Evolutionary conservation across 2,888 invertebrate species (phyloP).

Genomic region (Xestia xanthographa): DNA sequence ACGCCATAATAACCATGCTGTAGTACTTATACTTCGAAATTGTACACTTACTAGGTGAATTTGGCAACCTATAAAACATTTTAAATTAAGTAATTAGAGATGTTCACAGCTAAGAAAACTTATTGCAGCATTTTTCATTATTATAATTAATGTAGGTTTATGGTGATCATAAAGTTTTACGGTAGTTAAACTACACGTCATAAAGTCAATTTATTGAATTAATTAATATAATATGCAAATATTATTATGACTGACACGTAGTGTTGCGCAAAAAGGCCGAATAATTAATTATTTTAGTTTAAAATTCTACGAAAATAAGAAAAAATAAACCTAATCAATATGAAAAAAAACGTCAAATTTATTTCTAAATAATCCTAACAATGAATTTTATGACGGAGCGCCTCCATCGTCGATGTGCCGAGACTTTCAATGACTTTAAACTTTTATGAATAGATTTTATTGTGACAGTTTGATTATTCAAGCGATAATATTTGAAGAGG

Average conservation of each 20-base stretch:
- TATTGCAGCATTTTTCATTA: slow-evolving; percentile 36
- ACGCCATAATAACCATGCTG: background rate
- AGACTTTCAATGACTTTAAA: slow-evolving; percentile 57
- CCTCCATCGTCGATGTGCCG: slow-evolving; percentile 42
- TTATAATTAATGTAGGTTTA: slow-evolving; percentile 26
- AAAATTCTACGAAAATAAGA: slow-evolving; percentile 4
- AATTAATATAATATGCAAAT: slow-evolving; percentile 12
- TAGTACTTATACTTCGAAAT: background rate
- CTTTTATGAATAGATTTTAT: slow-evolving; percentile 66
- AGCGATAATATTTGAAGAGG: slow-evolving; percentile 55
- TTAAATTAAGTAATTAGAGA: background rate
- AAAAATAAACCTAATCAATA: slow-evolving; percentile 22
- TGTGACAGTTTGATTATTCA: slow-evolving; percentile 58
- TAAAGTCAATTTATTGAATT: slow-evolving; percentile 26
- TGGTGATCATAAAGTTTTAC: slow-evolving; percentile 36
- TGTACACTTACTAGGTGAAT: background rate
- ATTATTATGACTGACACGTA: background rate
- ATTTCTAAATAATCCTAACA: slow-evolving; percentile 50
- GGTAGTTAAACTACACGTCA: slow-evolving; percentile 24
- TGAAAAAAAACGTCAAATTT: slow-evolving; percentile 50
- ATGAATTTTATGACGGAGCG: slow-evolving; percentile 53
- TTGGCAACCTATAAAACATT: background rate
- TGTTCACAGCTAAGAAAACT: slow-evolving; percentile 16
- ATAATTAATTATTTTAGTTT: background rate
- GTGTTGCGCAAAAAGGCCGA: slow-evolving; percentile 31